Evolutionary conservation across 2,888 invertebrate genomes (phyloP).

Genomic region (Taenaris catops): DNA sequence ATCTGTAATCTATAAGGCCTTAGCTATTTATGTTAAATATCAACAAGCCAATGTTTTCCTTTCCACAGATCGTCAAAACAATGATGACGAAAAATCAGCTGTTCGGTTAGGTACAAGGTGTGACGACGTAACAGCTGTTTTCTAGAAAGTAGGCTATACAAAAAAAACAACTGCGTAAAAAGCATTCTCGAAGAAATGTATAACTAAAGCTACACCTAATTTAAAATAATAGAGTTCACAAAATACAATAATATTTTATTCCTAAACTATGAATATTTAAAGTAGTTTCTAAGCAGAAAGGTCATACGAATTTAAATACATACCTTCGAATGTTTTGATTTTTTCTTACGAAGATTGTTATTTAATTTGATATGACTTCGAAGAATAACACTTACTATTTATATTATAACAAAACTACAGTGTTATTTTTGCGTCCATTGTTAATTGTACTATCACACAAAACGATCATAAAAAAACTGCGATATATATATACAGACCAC

Average conservation of each 20-base stretch:
- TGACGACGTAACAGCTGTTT: constrained; percentile 69
- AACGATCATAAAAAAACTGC: constrained; percentile 34
- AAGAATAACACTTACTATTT: constrained; percentile 15
- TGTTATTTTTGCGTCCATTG: constrained; percentile 42
- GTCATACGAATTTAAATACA: constrained; percentile 46
- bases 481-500: background rate
- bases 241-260: too few relatives aligned
- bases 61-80: constrained; percentile 21
- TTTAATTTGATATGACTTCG: constrained; percentile 2
- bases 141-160: constrained; percentile 47
- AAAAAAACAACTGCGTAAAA: constrained; percentile 29
- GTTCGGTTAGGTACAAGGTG: constrained; percentile 37
- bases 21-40: too few relatives aligned
- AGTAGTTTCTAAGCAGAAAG: constrained; percentile 22
- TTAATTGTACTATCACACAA: constrained; percentile 45
- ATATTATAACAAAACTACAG: constrained; percentile 38
- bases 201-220: too few relatives aligned
- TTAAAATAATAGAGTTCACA: too few relatives aligned
- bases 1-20: too few relatives aligned
- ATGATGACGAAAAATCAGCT: constrained; percentile 42
- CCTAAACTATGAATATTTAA: too few relatives aligned
- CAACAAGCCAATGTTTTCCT: too few relatives aligned
- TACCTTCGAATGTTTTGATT: constrained; percentile 34
- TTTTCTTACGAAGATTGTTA: constrained; percentile 6
- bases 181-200: too few relatives aligned